These are phyloP conservation scores for Ennomos quercinarius DNA, from an alignment of 2,888 invertebrate genomes.

Conservation along the genomic window DNA sequence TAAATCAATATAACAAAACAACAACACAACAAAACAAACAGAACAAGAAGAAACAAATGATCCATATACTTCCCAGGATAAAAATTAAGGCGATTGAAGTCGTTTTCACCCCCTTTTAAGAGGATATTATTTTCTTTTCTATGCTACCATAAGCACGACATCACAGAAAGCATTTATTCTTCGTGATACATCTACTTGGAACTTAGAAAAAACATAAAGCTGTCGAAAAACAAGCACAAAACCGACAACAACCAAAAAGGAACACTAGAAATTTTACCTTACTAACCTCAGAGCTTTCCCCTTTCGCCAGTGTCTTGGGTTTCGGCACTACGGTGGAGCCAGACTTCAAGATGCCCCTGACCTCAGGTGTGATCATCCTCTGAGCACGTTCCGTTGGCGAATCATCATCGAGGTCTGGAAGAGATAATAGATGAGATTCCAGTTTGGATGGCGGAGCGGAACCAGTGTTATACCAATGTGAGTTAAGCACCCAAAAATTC, in stretches of 20 bases:
- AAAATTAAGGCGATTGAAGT: too few species aligned
- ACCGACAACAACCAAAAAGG: constrained; percentile 18
- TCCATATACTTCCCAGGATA: too few species aligned
- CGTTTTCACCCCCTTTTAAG: too few species aligned
- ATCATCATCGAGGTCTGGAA: constrained; percentile 76
- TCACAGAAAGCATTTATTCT: too few species aligned
- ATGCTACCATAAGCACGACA: too few species aligned
- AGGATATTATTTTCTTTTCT: too few species aligned
- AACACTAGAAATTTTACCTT: constrained; percentile 36
- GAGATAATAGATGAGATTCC: constrained; percentile 1
- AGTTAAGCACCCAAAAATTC: constrained; percentile 10
- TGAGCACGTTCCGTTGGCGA: constrained; percentile 82
- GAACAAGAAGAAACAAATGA: too few species aligned
- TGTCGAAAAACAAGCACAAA: constrained; percentile 11
- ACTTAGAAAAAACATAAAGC: too few species aligned
- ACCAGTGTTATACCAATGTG: neutral
- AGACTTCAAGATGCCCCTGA: constrained; percentile 83
- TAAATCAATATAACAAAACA: too few species aligned
- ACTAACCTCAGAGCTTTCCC: constrained; percentile 81
- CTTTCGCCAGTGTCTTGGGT: constrained; percentile 72
- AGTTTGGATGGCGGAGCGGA: neutral
- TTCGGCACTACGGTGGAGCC: constrained; percentile 78
- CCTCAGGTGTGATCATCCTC: constrained; percentile 82
- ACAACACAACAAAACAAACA: too few species aligned
- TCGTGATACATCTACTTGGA: too few species aligned